A percentile compares a stretch with the other conserved stretches of the same genome.
These are phyloP conservation scores for Dromiciops gliroides DNA, from an alignment of 2,113 vertebrate species.

Conservation along the genomic window DNA sequence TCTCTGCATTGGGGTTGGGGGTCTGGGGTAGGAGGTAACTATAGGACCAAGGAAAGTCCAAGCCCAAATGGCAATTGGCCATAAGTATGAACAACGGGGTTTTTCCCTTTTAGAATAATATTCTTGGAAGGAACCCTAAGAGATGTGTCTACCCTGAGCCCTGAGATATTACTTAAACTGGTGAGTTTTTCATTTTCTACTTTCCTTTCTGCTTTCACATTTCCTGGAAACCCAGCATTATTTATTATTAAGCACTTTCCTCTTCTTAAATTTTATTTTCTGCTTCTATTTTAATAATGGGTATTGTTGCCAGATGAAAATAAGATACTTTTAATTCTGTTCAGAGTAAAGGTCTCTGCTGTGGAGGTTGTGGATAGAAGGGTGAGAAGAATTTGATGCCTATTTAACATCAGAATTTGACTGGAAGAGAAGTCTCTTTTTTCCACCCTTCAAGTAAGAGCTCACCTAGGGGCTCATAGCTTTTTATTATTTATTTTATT, in stretches of 20 bases:
- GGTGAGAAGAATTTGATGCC: neutral
- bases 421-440: neutral
- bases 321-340: neutral
- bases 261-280: neutral
- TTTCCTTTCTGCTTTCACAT: neutral
- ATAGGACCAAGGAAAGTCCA: neutral
- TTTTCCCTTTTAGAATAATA: neutral
- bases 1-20: neutral
- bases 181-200: neutral
- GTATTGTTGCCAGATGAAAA: neutral
- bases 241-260: neutral
- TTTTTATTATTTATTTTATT: neutral
- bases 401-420: neutral
- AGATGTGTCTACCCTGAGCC: neutral
- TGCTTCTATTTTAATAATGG: neutral
- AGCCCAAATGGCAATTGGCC: neutral
- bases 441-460: neutral
- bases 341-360: neutral
- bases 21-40: neutral
- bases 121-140: neutral
- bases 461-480: neutral
- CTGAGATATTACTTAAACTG: neutral
- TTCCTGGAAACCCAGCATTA: neutral
- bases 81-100: neutral
- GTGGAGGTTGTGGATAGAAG: neutral